Conservation (phyloP, 2,888 invertebrate genomes). For the Archaeoteleia sp. region DNA sequence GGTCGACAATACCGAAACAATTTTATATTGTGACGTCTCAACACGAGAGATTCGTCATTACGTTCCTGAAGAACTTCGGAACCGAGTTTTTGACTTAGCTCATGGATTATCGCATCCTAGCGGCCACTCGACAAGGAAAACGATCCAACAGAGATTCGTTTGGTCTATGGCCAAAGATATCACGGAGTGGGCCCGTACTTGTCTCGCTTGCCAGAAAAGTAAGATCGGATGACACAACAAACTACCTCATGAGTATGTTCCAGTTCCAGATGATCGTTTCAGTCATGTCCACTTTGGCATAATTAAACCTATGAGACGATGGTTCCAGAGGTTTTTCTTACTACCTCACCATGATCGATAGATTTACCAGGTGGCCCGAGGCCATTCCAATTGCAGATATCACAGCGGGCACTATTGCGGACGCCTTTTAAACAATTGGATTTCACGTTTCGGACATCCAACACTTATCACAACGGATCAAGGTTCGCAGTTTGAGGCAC, state of each 20-base stretch:
- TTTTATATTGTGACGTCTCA: neutral
- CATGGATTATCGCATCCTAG: conserved; percentile 2
- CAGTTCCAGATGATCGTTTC: too few relatives aligned
- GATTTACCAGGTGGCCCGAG: conserved; percentile 55
- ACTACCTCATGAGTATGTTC: too few relatives aligned
- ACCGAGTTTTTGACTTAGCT: too few relatives aligned
- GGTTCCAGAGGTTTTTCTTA: conserved; percentile 60
- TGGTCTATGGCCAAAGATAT: too few relatives aligned
- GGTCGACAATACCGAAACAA: neutral
- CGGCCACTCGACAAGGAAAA: conserved; percentile 53
- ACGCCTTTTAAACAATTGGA: conserved; percentile 61
- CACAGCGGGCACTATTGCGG: conserved; percentile 57
- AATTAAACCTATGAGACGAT: conserved; percentile 72
- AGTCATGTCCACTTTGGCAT: conserved; percentile 63
- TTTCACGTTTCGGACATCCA: conserved; percentile 72
- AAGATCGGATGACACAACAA: too few relatives aligned
- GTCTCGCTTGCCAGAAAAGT: too few relatives aligned
- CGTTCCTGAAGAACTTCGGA: too few relatives aligned
- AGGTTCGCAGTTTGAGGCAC: conserved; percentile 48
- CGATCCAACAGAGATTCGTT: conserved; percentile 38
- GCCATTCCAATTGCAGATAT: conserved; percentile 26
- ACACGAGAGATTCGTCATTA: too few relatives aligned
- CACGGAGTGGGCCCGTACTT: too few relatives aligned
- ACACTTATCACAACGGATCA: conserved; percentile 64
- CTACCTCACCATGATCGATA: conserved; percentile 65